Evolutionary conservation across 2,797 vertebrate species (phyloP).

Genomic region (Chrosomus eos): DNA sequence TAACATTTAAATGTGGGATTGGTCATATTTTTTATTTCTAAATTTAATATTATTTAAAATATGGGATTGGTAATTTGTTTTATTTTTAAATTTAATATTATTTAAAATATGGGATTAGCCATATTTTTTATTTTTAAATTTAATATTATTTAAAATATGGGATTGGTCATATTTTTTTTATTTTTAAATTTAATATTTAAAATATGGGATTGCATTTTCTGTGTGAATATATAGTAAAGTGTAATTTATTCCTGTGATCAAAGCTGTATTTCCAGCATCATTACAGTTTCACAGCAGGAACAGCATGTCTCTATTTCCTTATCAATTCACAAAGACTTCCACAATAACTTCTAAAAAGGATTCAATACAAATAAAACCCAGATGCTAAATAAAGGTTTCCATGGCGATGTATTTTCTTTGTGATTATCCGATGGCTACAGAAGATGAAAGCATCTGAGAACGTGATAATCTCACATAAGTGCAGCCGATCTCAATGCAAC

Average conservation of each 20-base stretch:
- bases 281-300: background rate
- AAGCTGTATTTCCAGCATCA: background rate
- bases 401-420: background rate
- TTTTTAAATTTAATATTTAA: too few relatives aligned
- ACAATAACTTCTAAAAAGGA: background rate
- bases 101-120: too few relatives aligned
- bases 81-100: too few relatives aligned
- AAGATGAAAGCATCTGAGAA: slow-evolving; percentile 2
- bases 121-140: too few relatives aligned
- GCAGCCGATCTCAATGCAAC: background rate
- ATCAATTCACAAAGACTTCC: background rate
- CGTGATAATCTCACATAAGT: background rate
- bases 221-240: background rate
- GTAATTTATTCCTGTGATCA: background rate
- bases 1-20: too few relatives aligned
- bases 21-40: too few relatives aligned
- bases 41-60: too few relatives aligned
- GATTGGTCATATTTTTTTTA: too few relatives aligned
- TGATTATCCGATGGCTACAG: background rate
- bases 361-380: background rate
- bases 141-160: too few relatives aligned
- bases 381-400: background rate
- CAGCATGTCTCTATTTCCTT: background rate
- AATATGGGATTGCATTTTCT: background rate
- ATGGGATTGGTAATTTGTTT: too few relatives aligned